phyloP scores from a whole-genome alignment of 2,888 invertebrate genomes.

The Salpingus planirostris region DNA sequence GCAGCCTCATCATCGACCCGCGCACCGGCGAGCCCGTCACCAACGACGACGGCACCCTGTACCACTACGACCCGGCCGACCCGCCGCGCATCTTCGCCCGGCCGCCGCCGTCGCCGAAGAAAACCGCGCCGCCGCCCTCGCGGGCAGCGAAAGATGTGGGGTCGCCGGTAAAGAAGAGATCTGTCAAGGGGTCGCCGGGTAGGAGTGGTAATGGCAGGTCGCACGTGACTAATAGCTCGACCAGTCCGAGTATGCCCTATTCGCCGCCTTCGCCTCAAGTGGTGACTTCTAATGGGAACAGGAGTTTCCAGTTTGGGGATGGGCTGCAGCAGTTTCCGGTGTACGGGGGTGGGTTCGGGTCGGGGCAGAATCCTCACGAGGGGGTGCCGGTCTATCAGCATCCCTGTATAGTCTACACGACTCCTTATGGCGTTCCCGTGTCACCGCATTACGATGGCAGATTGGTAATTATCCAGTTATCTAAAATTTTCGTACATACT shows the following conservation, averaged over 20 bases:
- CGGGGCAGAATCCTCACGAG: slow-evolving; percentile 5
- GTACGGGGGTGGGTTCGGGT: slow-evolving; percentile 15
- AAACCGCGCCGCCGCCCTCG: slow-evolving; percentile 6
- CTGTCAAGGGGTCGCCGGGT: slow-evolving; percentile 7
- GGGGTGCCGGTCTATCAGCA: slow-evolving; percentile 27
- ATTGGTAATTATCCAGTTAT: no score
- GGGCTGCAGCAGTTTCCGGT: slow-evolving; percentile 21
- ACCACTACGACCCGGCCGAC: slow-evolving; percentile 67
- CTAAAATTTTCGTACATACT: no score
- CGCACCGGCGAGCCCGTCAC: slow-evolving; percentile 67
- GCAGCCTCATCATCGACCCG: slow-evolving; percentile 84
- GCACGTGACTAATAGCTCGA: slow-evolving; percentile 33
- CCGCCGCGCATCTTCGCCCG: slow-evolving; percentile 45
- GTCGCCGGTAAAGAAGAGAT: not conserved
- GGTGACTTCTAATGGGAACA: slow-evolving; percentile 5
- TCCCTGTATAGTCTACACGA: slow-evolving; percentile 34
- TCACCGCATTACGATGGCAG: slow-evolving; percentile 34
- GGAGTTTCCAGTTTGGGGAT: slow-evolving; percentile 17
- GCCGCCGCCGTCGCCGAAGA: slow-evolving; percentile 22
- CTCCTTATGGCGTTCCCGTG: slow-evolving; percentile 32
- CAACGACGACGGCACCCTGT: slow-evolving; percentile 67
- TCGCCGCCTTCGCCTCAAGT: slow-evolving; percentile 28
- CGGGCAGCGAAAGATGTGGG: not conserved
- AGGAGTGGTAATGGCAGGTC: slow-evolving; percentile 6
- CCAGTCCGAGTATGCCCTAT: slow-evolving; percentile 39